phyloP scores from a whole-genome alignment of 2,888 invertebrate species.

The Labia minor region DNA sequence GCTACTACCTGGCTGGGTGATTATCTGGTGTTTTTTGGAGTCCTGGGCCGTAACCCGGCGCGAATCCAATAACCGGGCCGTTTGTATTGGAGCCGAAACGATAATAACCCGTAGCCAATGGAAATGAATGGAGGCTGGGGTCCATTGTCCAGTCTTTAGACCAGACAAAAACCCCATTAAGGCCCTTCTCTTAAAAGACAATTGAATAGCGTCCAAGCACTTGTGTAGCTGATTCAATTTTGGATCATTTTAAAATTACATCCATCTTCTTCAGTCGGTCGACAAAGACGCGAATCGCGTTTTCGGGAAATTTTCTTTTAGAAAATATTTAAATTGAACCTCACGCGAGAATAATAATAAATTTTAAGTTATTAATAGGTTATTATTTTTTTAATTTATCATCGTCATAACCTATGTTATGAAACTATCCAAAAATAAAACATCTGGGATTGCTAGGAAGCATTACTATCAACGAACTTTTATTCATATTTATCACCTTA shows the following conservation, averaged over 20 bases:
- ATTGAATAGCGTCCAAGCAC: neutral
- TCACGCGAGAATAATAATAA: too few species aligned
- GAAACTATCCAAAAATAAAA: too few species aligned
- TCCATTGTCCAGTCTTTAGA: conserved; percentile 25
- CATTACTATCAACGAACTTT: too few species aligned
- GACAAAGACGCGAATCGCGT: neutral
- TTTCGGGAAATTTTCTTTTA: neutral
- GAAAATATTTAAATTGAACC: too few species aligned
- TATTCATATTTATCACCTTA: too few species aligned
- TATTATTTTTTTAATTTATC: too few species aligned
- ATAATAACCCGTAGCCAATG: conserved; percentile 8
- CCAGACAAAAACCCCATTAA: conserved; percentile 24
- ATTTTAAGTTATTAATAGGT: too few species aligned
- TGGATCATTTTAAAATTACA: neutral
- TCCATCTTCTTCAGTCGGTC: neutral
- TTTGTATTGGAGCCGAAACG: conserved; percentile 5
- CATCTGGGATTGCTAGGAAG: too few species aligned
- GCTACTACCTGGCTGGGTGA: too few species aligned
- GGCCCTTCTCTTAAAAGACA: neutral
- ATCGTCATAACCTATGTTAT: too few species aligned
- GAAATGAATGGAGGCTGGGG: conserved; percentile 9
- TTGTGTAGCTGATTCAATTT: neutral
- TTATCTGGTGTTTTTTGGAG: neutral
- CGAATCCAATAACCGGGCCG: conserved; percentile 13
- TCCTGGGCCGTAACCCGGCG: neutral